phyloP scores from a whole-genome alignment of 2,113 vertebrate genomes.

The Lamprologus lemairii region DNA sequence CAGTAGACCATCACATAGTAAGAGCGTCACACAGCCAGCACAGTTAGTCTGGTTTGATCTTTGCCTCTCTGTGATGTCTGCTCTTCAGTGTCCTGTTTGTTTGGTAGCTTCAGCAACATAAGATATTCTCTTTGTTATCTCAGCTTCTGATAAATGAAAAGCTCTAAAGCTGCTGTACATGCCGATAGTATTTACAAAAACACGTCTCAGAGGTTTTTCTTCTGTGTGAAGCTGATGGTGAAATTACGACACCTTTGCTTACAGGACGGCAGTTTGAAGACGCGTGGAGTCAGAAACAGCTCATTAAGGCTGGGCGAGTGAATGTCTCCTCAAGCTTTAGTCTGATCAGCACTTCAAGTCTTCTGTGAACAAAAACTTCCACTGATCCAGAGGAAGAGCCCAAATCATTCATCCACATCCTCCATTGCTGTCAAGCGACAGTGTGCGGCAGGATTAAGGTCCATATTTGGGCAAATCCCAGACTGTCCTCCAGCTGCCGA shows the following conservation, averaged over 20 bases:
- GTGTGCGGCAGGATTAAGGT: not conserved
- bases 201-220: not conserved
- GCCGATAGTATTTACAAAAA: slow-evolving; percentile 7
- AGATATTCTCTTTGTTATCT: not conserved
- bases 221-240: not conserved
- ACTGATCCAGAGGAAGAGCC: slow-evolving; percentile 1
- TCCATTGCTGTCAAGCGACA: not conserved
- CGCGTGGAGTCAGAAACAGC: not conserved
- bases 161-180: slow-evolving; percentile 1
- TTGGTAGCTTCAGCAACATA: slow-evolving; percentile 28
- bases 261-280: not conserved
- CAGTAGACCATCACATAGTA: slow-evolving; percentile 66
- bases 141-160: not conserved
- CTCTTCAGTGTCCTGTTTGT: not conserved
- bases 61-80: slow-evolving; percentile 21
- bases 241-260: not conserved
- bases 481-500: not conserved
- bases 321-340: not conserved
- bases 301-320: slow-evolving; percentile 4
- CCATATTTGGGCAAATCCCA: not conserved
- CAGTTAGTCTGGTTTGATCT: not conserved
- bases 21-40: slow-evolving; percentile 17
- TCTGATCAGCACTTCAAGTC: not conserved
- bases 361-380: not conserved
- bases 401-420: not conserved